Percentiles rank a stretch among this genome's conserved stretches.
Conservation (phyloP, 2,113 vertebrate genomes). For the Chiloscyllium plagiosum region DNA sequence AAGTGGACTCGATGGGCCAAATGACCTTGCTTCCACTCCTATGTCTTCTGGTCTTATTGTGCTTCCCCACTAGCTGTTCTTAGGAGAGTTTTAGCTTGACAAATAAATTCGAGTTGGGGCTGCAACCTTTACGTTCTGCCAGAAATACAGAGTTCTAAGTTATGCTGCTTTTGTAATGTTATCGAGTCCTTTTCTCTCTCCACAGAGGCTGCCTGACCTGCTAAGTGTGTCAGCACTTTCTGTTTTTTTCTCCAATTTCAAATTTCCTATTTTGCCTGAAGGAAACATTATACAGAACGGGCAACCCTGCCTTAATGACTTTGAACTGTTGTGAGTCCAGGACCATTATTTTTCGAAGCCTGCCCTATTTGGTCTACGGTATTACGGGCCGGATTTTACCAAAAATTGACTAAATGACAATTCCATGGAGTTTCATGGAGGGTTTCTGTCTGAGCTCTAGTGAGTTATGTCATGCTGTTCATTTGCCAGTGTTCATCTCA, state of each 20-base stretch:
- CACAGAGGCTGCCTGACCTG: background rate
- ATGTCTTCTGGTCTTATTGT: too few species aligned
- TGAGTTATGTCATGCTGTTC: too few species aligned
- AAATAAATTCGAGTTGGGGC: background rate
- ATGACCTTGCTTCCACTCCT: too few species aligned
- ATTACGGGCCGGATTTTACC: background rate
- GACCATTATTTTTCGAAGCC: background rate
- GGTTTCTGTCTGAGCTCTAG: too few species aligned
- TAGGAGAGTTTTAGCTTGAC: background rate
- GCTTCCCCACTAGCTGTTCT: background rate
- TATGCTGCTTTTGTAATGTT: background rate
- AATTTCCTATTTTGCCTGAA: too few species aligned
- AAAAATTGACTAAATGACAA: background rate
- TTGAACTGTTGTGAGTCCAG: background rate
- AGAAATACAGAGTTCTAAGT: background rate
- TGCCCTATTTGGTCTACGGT: background rate
- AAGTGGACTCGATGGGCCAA: too few species aligned
- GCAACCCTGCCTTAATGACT: background rate
- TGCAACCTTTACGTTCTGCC: background rate
- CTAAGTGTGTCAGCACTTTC: background rate
- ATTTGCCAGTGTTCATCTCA: too few species aligned
- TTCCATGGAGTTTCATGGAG: too few species aligned
- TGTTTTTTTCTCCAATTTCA: too few species aligned
- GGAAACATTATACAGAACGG: too few species aligned
- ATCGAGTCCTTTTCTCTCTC: too few species aligned